Percentiles rank a stretch among this genome's conserved stretches.
phyloP scores from a whole-genome alignment of 1,140 invertebrate genomes.

The Drosophila ogumai region DNA sequence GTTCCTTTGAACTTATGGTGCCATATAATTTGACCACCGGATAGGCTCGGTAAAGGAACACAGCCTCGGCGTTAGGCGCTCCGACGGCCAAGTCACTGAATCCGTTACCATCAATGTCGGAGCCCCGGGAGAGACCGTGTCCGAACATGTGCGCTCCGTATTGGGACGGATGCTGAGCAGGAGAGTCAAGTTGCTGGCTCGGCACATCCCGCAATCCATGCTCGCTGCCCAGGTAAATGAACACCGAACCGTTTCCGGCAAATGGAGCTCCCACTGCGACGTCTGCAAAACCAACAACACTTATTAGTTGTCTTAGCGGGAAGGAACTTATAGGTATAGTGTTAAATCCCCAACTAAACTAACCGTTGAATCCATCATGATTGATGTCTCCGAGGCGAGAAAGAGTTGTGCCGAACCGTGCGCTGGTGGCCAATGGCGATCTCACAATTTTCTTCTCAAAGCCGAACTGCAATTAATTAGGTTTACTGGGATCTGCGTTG shows the following conservation, averaged over 20 bases:
- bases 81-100: slow-evolving; percentile 89
- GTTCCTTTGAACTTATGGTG: slow-evolving; percentile 84
- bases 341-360: slow-evolving; percentile 1
- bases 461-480: slow-evolving; percentile 55
- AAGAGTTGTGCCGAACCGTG: slow-evolving; percentile 88
- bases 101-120: slow-evolving; percentile 88
- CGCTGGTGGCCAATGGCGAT: slow-evolving; percentile 59
- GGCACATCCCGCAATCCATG: slow-evolving; percentile 86
- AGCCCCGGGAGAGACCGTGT: slow-evolving; percentile 87
- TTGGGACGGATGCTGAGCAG: slow-evolving; percentile 51
- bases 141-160: slow-evolving; percentile 85
- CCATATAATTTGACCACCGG: slow-evolving; percentile 86
- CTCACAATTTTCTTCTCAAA: slow-evolving; percentile 65
- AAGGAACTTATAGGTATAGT: neutral
- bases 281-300: slow-evolving; percentile 84
- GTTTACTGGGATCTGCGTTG: slow-evolving; percentile 53
- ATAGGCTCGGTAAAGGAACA: slow-evolving; percentile 86
- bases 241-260: slow-evolving; percentile 88
- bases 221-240: slow-evolving; percentile 87
- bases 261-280: slow-evolving; percentile 89
- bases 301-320: neutral
- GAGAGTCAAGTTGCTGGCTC: slow-evolving; percentile 85
- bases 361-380: slow-evolving; percentile 88
- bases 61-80: slow-evolving; percentile 86
- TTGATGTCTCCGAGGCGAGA: slow-evolving; percentile 88